Conservation (phyloP, 2,888 invertebrate genomes). For the Lasioglossum oenotherae region DNA sequence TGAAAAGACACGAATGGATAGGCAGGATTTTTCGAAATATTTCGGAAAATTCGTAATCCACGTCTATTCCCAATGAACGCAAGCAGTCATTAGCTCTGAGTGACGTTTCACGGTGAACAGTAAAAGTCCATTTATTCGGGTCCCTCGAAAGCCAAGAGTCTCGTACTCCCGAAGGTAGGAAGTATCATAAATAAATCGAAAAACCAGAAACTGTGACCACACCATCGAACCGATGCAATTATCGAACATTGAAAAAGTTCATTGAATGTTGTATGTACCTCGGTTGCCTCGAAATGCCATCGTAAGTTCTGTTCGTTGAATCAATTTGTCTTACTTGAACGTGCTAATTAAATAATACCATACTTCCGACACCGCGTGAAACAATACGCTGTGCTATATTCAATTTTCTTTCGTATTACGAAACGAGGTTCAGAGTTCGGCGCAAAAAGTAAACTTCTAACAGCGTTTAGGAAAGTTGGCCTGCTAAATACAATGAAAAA, state of each 20-base stretch:
- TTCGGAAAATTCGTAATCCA: neutral
- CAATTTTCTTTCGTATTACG: neutral
- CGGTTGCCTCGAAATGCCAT: too few relatives aligned
- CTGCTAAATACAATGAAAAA: neutral
- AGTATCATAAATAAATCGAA: slow-evolving; percentile 1
- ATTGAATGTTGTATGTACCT: neutral
- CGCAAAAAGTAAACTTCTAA: neutral
- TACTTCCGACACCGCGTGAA: neutral
- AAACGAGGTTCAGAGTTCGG: neutral
- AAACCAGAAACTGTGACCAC: neutral
- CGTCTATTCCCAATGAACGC: neutral
- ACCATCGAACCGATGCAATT: neutral
- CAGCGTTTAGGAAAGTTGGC: neutral
- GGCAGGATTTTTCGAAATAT: neutral
- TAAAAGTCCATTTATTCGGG: slow-evolving; percentile 17
- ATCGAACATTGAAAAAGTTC: neutral
- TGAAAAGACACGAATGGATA: neutral
- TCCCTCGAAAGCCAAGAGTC: neutral
- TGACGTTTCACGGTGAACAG: slow-evolving; percentile 19
- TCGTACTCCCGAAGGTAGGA: neutral
- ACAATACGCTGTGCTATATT: neutral
- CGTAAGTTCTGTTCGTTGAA: neutral
- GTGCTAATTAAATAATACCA: neutral
- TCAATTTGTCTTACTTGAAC: neutral
- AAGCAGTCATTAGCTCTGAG: slow-evolving; percentile 5